Base-by-base conservation (phyloP, 2,888 invertebrate genomes). In the Auanema freiburgensis region DNA sequence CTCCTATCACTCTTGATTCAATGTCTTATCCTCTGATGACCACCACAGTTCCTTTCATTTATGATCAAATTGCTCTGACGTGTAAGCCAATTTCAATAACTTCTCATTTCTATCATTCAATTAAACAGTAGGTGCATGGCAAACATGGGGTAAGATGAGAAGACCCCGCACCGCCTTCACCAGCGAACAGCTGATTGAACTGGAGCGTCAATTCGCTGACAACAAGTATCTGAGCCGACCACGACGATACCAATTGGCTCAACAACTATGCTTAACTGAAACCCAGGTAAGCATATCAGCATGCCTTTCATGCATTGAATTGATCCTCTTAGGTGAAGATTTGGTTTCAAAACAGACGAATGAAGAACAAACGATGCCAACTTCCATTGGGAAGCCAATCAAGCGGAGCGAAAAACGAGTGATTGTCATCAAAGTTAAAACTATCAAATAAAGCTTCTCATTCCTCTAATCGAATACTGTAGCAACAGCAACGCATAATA, bases 151-250 rank as follows among this genome's bases (percentile, higher is more conserved):
- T 5, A 93, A 93, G 86, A 92, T 93, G 46, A 87, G 93, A 62
- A 88, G 98, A 72, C 98, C 98, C 0, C 88, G 98, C 64, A 98
- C 98, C 0, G 97, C 98, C 1, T 98, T 98, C 88, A 98, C 97
- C 1, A 92, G 91, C 16, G 97, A 98, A 84, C 98, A 98, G 83
- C 89, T 98, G 21, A 88, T 98, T 77, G 97, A 98, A 85, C 87
- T 98, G 83, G 98, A 98, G 87, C 92, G 95, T 85, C 97, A 98
- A 87, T 98, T 98, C 88, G 90, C 93, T 67, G 93, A 95, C 88
- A 98, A 96, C 88, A 98, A 98, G 86, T 98, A 98, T 87, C 89
- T 98, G 51, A 97, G 96, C 41, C 87, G 98, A 77, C 97, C 98
- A 21, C 96, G 97, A 86, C 88, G 98, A 81, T 98, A 96, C 85